A percentile compares a stretch with the other conserved stretches of the same genome.
phyloP scores from a whole-genome alignment of 2,797 vertebrate species.

The Rhodeus uyekii region DNA sequence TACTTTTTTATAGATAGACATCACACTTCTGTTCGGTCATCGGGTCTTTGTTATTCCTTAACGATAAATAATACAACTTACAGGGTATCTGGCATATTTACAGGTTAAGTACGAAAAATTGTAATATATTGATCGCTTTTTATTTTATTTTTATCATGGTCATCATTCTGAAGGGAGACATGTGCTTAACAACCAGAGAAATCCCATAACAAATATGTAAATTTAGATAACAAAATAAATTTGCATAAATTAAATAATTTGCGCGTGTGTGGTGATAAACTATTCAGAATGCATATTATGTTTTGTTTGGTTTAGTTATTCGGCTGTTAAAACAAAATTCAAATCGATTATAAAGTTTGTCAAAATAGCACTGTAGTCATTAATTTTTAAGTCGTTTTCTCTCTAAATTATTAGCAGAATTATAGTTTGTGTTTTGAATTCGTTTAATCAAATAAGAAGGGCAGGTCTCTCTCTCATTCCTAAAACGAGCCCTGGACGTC shows the following conservation, averaged over 20 bases:
- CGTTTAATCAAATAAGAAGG: neutral
- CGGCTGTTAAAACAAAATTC: neutral
- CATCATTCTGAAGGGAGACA: neutral
- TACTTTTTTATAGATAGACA: neutral
- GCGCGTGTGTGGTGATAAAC: neutral
- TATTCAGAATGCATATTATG: neutral
- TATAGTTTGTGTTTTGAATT: neutral
- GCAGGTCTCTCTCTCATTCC: neutral
- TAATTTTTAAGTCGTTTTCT: neutral
- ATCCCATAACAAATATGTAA: neutral
- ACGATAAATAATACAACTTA: neutral
- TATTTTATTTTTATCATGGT: neutral
- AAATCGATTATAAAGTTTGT: neutral
- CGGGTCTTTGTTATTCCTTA: neutral
- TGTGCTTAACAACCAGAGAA: neutral
- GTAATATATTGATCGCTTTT: neutral
- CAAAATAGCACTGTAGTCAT: neutral
- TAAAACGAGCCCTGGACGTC: neutral
- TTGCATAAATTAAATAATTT: neutral
- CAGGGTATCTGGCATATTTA: neutral
- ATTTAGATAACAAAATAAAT: neutral
- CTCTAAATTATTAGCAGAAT: neutral
- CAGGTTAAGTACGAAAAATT: neutral
- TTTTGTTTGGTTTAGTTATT: neutral
- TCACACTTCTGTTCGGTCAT: neutral